Percentiles rank a stretch among this genome's conserved stretches.
Evolutionary conservation across 2,113 vertebrate genomes (phyloP).

Genomic region (Pelusios castaneus): DNA sequence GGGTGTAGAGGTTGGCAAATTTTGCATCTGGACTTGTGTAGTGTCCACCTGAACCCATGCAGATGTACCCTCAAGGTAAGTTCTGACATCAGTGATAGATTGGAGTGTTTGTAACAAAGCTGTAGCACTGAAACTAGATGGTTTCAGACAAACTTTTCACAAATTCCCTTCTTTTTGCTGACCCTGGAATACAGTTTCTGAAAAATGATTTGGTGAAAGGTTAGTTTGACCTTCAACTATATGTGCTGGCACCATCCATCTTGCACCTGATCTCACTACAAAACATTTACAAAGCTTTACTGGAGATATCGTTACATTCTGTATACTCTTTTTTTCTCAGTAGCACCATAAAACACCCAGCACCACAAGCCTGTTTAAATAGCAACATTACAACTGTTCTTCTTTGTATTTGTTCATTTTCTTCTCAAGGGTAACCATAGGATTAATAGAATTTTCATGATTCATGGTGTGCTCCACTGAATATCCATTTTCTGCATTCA

Average conservation of each 20-base stretch:
- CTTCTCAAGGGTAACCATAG: background rate
- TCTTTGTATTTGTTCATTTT: background rate
- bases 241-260: accelerated
- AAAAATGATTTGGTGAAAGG: background rate
- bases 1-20: accelerated
- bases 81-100: background rate
- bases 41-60: background rate
- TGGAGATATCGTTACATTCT: background rate
- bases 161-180: background rate
- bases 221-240: background rate
- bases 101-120: background rate
- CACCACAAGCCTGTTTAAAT: background rate
- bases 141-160: background rate
- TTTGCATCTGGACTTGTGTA: background rate
- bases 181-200: background rate
- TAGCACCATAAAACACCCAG: accelerated
- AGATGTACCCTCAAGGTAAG: background rate
- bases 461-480: background rate
- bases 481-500: background rate
- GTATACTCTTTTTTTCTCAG: accelerated
- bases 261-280: background rate
- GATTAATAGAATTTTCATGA: background rate
- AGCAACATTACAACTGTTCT: background rate
- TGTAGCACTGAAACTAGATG: accelerated
- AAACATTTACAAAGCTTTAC: background rate